Evolutionary conservation across 2,113 vertebrate genomes (phyloP).

Genomic region (Onychorhynchus coronatus): DNA sequence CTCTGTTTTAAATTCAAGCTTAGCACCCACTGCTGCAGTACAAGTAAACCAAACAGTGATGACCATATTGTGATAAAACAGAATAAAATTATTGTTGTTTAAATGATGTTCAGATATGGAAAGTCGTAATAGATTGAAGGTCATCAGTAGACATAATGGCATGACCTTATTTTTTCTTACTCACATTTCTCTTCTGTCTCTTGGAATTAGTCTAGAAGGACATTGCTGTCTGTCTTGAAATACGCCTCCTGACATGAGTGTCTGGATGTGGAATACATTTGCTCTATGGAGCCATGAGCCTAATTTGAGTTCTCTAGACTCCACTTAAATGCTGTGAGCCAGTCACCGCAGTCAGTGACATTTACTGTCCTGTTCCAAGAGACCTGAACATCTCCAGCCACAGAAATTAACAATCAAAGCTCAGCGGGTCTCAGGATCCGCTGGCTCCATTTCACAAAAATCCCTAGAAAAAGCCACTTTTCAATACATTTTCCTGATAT

Average conservation of each 20-base stretch:
- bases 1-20: background rate
- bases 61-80: background rate
- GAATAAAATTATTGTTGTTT: background rate
- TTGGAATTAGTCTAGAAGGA: background rate
- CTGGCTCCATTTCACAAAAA: background rate
- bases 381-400: background rate
- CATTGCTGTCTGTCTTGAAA: background rate
- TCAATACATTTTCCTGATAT: background rate
- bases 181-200: background rate
- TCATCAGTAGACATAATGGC: background rate
- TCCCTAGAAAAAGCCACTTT: background rate
- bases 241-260: background rate
- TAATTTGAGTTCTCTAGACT: background rate
- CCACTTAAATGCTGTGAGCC: background rate
- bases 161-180: background rate
- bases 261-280: background rate
- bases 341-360: background rate
- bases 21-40: background rate
- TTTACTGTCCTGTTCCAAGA: background rate
- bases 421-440: background rate
- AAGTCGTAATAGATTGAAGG: background rate
- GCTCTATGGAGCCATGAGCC: background rate
- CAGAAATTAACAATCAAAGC: background rate
- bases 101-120: background rate
- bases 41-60: background rate